A percentile compares a stretch with the other conserved stretches of the same genome.
Evolutionary conservation across 2,113 vertebrate species (phyloP).

Genomic region (Ondatra zibethicus): DNA sequence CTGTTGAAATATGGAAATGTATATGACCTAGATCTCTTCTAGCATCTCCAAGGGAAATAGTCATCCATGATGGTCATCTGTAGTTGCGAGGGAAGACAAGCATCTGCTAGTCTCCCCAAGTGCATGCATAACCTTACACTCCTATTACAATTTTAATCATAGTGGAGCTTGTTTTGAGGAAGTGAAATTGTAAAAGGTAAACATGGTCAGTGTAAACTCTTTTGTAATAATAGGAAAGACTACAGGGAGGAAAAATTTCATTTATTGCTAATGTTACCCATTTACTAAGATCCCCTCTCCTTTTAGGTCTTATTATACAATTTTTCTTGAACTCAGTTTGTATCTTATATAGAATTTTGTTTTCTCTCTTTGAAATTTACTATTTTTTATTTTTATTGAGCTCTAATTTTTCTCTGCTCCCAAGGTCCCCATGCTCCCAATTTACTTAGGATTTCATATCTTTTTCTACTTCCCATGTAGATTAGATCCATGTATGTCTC

Average conservation of each 20-base stretch:
- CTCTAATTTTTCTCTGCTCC: too few relatives aligned
- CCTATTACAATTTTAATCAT: not conserved
- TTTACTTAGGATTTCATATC: too few relatives aligned
- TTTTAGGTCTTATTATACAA: not conserved
- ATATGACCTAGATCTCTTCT: not conserved
- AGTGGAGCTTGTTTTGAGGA: not conserved
- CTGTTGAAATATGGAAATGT: not conserved
- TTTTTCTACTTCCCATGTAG: too few relatives aligned
- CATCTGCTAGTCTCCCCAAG: not conserved
- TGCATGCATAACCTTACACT: not conserved
- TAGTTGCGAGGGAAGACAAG: not conserved
- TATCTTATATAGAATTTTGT: conserved; percentile 14
- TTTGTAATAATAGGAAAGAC: not conserved
- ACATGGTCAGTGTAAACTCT: not conserved
- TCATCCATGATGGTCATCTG: not conserved
- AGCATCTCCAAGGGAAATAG: not conserved
- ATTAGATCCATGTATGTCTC: too few relatives aligned
- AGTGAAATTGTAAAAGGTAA: not conserved
- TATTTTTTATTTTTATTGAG: not conserved
- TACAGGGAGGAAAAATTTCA: not conserved
- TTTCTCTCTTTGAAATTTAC: not conserved
- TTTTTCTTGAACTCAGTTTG: not conserved
- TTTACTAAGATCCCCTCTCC: not conserved
- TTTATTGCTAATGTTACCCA: not conserved
- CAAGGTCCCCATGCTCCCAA: too few relatives aligned